These are phyloP conservation scores for Arenaria interpres DNA, from an alignment of 2,113 vertebrate genomes.

Conservation along the genomic window DNA sequence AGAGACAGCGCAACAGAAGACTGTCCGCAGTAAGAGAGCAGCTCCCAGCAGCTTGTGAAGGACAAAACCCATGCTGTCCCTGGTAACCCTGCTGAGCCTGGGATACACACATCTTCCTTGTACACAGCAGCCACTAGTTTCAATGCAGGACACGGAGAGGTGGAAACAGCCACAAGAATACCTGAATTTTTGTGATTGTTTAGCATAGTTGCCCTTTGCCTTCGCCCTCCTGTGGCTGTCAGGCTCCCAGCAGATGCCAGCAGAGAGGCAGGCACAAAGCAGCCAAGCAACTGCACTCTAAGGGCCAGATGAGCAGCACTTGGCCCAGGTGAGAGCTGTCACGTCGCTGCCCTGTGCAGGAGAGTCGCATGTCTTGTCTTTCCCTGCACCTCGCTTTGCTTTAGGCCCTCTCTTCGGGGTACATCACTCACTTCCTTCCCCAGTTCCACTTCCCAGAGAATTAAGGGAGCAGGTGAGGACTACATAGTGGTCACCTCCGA, in stretches of 20 bases:
- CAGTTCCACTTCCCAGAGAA: neutral
- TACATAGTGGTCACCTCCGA: neutral
- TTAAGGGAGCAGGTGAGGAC: neutral
- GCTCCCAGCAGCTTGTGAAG: neutral
- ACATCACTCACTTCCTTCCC: neutral
- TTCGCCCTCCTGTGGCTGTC: neutral
- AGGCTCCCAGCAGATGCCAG: neutral
- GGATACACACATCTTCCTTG: neutral
- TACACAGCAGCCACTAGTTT: neutral
- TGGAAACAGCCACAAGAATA: neutral
- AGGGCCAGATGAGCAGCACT: neutral
- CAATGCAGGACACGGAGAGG: neutral
- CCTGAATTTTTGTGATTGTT: neutral
- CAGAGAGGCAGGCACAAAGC: neutral
- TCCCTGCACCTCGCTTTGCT: neutral
- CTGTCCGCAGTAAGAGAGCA: neutral
- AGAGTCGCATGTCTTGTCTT: neutral
- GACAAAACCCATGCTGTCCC: neutral
- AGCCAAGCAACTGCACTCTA: rapidly evolving
- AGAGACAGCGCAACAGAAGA: neutral
- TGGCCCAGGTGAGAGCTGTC: neutral
- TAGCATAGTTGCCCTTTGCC: neutral
- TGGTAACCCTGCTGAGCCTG: neutral
- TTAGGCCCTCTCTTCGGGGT: neutral
- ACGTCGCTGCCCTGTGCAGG: neutral